Conservation (phyloP, 2,888 invertebrate species). For the Eulithis prunata region DNA sequence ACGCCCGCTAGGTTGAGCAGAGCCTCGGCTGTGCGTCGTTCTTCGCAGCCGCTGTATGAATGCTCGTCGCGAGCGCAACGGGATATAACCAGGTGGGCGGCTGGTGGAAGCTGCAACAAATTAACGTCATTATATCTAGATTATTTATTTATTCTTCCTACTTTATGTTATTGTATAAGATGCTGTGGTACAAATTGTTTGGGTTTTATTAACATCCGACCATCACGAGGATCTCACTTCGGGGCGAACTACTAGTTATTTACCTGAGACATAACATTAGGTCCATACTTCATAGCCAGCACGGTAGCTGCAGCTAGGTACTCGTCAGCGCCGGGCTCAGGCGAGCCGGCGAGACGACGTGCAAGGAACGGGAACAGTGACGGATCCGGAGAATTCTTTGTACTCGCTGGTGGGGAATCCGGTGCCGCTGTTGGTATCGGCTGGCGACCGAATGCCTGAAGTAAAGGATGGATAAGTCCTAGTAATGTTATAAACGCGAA, state of each 20-base stretch:
- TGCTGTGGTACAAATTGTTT: too few species aligned
- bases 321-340: constrained; percentile 86
- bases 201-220: too few species aligned
- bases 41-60: constrained; percentile 89
- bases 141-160: too few species aligned
- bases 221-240: too few species aligned
- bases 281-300: constrained; percentile 94
- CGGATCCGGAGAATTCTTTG: constrained; percentile 86
- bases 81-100: constrained; percentile 88
- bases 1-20: constrained; percentile 78
- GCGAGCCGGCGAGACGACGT: constrained; percentile 84
- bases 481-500: too few species aligned
- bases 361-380: constrained; percentile 93
- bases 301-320: constrained; percentile 94
- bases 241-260: too few species aligned
- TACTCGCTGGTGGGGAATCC: constrained; percentile 49
- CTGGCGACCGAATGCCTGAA: constrained; percentile 95
- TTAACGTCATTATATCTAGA: not conserved
- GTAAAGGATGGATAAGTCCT: not conserved
- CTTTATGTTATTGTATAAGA: too few species aligned
- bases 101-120: constrained; percentile 68
- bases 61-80: constrained; percentile 96
- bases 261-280: constrained; percentile 85
- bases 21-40: constrained; percentile 80
- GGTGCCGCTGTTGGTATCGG: constrained; percentile 86